Evolutionary conservation across 2,797 vertebrate species (phyloP).

Genomic region (Sebastes minor): DNA sequence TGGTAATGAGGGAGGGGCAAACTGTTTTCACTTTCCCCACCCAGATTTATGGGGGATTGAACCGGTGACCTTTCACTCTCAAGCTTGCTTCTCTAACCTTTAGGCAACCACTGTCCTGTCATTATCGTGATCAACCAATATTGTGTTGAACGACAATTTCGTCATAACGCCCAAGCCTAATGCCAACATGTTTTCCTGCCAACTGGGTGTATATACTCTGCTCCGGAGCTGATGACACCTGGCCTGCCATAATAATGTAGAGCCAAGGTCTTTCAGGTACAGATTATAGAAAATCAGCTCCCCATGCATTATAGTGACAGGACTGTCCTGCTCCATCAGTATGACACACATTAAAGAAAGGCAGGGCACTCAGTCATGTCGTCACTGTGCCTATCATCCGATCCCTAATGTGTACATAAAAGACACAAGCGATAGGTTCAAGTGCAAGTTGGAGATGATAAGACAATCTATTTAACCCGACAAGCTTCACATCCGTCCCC

Average conservation of each 20-base stretch:
- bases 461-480: slow-evolving; percentile 2
- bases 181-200: not conserved
- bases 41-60: no score
- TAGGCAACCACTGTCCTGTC: no score
- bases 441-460: not conserved
- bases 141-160: no score
- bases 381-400: not conserved
- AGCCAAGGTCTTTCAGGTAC: not conserved
- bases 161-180: no score
- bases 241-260: not conserved
- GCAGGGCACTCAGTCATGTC: not conserved
- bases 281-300: not conserved
- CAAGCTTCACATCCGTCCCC: slow-evolving; percentile 2
- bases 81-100: no score
- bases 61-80: accelerated
- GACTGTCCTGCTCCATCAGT: not conserved
- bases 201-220: not conserved
- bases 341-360: not conserved
- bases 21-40: no score
- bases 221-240: not conserved
- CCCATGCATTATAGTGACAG: not conserved
- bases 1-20: no score
- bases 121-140: no score
- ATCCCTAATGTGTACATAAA: not conserved
- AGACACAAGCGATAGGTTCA: not conserved